Conservation (phyloP, 64 coral and sea anemone species). For the Acropora tenuis region DNA sequence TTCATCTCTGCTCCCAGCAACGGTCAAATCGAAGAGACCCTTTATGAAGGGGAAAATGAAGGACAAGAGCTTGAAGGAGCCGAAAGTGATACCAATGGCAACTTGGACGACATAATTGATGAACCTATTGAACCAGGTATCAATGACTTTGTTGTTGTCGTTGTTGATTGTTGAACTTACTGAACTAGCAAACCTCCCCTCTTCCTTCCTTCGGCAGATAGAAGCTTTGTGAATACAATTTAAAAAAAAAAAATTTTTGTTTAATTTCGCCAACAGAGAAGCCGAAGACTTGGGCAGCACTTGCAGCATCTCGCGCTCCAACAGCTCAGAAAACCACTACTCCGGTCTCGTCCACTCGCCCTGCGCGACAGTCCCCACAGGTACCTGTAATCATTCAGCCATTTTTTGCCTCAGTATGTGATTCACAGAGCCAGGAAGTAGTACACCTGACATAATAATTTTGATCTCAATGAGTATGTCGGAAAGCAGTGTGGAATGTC, state of each 20-base stretch:
- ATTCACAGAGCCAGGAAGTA: not conserved
- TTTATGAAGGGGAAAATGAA: not conserved
- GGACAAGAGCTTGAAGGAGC: not conserved
- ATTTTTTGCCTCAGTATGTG: not conserved
- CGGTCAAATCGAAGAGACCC: not conserved
- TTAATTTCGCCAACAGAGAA: slow-evolving; percentile 65
- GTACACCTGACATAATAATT: too few species aligned
- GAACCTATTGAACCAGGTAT: slow-evolving; percentile 45
- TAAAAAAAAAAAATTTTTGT: not conserved
- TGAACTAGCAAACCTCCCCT: not conserved
- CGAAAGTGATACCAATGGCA: not conserved
- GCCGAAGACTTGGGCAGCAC: slow-evolving; percentile 91
- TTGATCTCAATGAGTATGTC: too few species aligned
- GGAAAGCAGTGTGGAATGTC: not conserved
- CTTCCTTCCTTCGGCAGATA: too few species aligned
- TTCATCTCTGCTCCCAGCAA: not conserved
- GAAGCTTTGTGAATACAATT: too few species aligned
- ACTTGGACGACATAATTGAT: slow-evolving; percentile 7
- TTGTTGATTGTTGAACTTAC: too few species aligned
- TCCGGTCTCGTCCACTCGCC: slow-evolving; percentile 37
- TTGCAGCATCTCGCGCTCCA: slow-evolving; percentile 55
- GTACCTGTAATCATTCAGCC: not conserved
- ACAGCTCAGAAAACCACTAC: slow-evolving; percentile 20
- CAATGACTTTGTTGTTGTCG: too few species aligned
- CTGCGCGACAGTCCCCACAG: slow-evolving; percentile 50